Base-by-base conservation (phyloP, 2,797 vertebrate species). In the Peromyscus aztecus region DNA sequence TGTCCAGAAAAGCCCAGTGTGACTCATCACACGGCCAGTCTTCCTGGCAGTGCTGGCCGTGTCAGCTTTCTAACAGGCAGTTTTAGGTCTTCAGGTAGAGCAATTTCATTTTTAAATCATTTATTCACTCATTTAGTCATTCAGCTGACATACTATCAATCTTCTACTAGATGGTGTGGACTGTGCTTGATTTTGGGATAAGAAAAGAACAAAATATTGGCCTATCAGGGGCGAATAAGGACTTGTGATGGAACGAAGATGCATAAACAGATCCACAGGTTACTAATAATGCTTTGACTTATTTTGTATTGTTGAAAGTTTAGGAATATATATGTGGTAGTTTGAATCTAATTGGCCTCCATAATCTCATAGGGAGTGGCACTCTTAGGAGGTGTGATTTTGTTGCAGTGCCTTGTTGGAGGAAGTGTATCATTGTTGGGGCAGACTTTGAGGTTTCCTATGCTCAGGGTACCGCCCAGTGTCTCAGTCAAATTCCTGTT, bases 41-140 rank as follows among this genome's bases (percentile, higher is more conserved):
- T 46, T 31, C 52, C 37, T 46, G 6, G 13, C 2, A 14, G 49
- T 6, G 9, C 49, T 81, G n/a, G 61, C n/a, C 34, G 67, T 14
- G 40, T 43, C n/a, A 29, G 55, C 13, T 59, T 59, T 57, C 52
- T 40, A 92, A 23, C 31, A 49, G 40, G 67, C 31, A 59, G 65
- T 34, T 75, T 61, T n/a, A 63, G 73, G 81, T 85, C 23, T 91
- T 75, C 23, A 61, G 55, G 46, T 90, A 80, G 83, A 84, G 31
- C 31, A 94, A 40, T 76, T 90, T 78, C 21, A 90, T 63, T 94
- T 94, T 97, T 63, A 76, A 76, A 78, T 84, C 61, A 52, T 69
- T 81, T 67, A 67, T 3, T 95, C 14, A 75, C 27, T 55, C 52
- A 55, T 55, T 55, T 14, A 55, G 52, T 83, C 27, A 31, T 31